Base-by-base conservation (phyloP, 2,888 invertebrate genomes). In the Platynereis dumerilii region DNA sequence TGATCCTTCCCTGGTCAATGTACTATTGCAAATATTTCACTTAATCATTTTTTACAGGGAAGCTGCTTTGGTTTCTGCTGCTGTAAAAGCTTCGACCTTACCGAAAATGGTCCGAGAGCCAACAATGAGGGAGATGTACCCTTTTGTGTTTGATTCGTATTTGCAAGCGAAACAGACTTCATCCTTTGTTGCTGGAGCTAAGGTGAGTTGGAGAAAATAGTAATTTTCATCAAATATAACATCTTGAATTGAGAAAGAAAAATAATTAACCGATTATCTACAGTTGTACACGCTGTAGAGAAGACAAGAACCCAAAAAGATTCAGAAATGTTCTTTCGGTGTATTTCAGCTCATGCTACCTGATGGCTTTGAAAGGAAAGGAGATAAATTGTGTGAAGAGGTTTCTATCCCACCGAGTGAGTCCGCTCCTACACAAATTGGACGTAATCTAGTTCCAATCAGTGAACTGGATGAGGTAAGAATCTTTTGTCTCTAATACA, bases 131-230 rank as follows among this genome's bases (percentile, higher is more conserved):
- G 80, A 80, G 70, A 87, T 88, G 24, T 94, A 90, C 84, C 96
- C 96, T 0, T 91, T 91, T 84, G 96, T 96, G 0, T 96, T 91
- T 81, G 96, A 96, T 82, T 89, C 90, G 1, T 89, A 91, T 70
- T 86, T 89, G 55, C 87, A 89, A 65, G 90, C 90, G 0, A 91
- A 90, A 78, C 86, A 88, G 75, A 85, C 88, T 1, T 88, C 91
- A 67, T 89, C 92, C 55, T 94, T 90, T 74, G 89, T 95, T 12
- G 90, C 91, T 0, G 93, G 93, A 2, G 86, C 89, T 64, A 92
- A 91, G 80, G 86, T 86, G 60, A 5, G 17, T 39, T 17, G 42
- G n/a, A n/a, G n/a, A n/a, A n/a, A n/a, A n/a, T n/a, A n/a, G n/a
- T n/a, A n/a, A 34, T 17, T 10, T 5, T 3, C 26, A 55, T 55